phyloP scores from a whole-genome alignment of 1,140 invertebrate genomes.

The Teleogryllus occipitalis region DNA sequence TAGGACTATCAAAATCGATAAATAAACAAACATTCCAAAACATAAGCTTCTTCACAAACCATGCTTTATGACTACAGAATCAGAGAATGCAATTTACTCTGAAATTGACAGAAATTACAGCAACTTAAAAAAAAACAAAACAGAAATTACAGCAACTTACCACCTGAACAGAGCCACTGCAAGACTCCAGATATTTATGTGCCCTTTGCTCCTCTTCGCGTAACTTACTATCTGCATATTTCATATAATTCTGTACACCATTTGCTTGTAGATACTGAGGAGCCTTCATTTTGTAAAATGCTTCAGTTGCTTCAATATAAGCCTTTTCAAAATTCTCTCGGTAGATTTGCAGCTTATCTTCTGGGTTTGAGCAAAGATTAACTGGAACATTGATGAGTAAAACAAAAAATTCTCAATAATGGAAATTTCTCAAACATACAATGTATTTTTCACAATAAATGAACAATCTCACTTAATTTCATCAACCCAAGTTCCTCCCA shows the following conservation, averaged over 20 bases:
- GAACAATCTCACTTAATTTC: too few species aligned
- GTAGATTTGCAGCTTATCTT: constrained; percentile 92
- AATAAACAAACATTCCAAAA: too few species aligned
- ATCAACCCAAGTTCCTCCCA: too few species aligned
- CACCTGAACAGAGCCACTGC: constrained; percentile 64
- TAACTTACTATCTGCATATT: constrained; percentile 89
- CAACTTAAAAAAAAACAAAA: too few species aligned
- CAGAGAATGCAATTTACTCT: too few species aligned
- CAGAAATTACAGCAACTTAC: constrained; percentile 32
- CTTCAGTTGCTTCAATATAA: constrained; percentile 87
- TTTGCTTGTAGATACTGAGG: constrained; percentile 79
- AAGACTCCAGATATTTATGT: constrained; percentile 87
- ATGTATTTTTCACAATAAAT: too few species aligned
- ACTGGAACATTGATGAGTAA: constrained; percentile 45
- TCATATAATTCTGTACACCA: constrained; percentile 96
- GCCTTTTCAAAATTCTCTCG: constrained; percentile 94
- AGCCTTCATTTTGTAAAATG: constrained; percentile 89
- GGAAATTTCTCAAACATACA: too few species aligned
- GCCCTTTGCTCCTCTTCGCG: constrained; percentile 92
- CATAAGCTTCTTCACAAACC: too few species aligned
- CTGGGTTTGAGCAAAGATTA: constrained; percentile 88
- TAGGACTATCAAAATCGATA: too few species aligned
- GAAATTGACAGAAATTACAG: too few species aligned
- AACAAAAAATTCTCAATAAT: too few species aligned
- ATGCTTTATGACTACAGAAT: too few species aligned